Evolutionary conservation across 2,797 vertebrate genomes (phyloP).

Genomic region (Rhynchotus rufescens): DNA sequence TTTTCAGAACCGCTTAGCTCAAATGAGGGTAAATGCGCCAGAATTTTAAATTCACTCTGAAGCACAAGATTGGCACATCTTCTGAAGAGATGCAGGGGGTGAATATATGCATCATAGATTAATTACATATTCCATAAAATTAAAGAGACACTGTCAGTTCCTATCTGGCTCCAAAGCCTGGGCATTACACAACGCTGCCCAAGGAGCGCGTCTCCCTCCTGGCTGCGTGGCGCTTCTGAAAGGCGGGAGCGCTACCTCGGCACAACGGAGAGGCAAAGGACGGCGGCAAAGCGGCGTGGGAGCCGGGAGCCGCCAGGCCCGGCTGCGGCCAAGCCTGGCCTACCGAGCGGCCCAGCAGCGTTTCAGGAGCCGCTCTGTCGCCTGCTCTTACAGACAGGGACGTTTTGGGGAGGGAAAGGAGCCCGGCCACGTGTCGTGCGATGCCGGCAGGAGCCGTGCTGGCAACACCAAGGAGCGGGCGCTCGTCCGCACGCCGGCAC

Average conservation of each 20-base stretch:
- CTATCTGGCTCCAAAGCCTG: background rate
- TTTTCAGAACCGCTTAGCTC: slow-evolving; percentile 9
- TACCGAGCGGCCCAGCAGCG: too few species aligned
- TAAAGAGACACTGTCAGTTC: background rate
- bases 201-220: background rate
- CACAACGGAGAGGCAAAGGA: too few species aligned
- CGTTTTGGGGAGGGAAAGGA: too few species aligned
- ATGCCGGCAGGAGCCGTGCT: background rate
- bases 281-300: too few species aligned
- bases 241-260: background rate
- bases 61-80: background rate
- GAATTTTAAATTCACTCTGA: background rate
- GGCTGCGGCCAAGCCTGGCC: too few species aligned
- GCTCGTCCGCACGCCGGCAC: too few species aligned
- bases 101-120: background rate
- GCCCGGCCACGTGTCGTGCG: too few species aligned
- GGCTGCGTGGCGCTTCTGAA: background rate
- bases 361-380: too few species aligned
- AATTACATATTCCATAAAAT: slow-evolving; percentile 19
- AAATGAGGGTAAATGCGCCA: background rate
- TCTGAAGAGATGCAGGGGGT: background rate
- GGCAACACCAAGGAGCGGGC: background rate
- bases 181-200: background rate
- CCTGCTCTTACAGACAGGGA: too few species aligned
- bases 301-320: too few species aligned